These are phyloP conservation scores for Procambarus clarkii DNA, from an alignment of 1,140 invertebrate species.

Conservation along the genomic window DNA sequence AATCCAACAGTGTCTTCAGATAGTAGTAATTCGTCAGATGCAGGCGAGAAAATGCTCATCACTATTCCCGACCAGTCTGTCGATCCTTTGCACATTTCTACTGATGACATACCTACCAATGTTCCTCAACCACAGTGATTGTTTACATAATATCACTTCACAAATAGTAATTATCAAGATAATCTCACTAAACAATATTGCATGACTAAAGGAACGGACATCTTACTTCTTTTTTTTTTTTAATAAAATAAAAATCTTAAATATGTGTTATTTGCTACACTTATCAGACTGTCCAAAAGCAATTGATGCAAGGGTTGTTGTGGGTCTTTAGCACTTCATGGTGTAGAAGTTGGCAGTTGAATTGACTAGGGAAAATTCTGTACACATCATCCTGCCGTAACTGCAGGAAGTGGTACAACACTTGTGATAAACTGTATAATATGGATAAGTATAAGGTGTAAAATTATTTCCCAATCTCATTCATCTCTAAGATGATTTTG, in stretches of 20 bases:
- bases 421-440: background rate
- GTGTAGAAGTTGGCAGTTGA: background rate
- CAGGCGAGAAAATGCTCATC: constrained; percentile 64
- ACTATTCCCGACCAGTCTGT: constrained; percentile 62
- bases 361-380: background rate
- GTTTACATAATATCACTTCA: background rate
- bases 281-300: background rate
- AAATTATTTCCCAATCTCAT: background rate
- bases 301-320: background rate
- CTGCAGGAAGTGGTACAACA: background rate
- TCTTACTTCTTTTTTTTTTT: background rate
- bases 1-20: constrained; percentile 48
- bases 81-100: constrained; percentile 56
- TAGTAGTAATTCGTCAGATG: constrained; percentile 63
- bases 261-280: background rate
- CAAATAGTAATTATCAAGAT: background rate
- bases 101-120: constrained; percentile 44
- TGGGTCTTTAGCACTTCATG: background rate
- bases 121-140: constrained; percentile 32
- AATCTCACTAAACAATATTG: background rate
- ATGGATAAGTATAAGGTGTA: background rate
- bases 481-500: background rate
- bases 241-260: background rate
- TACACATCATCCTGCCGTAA: background rate
- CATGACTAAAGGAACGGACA: background rate